Conservation (phyloP, 2,113 vertebrate genomes). For the Orycteropus afer region DNA sequence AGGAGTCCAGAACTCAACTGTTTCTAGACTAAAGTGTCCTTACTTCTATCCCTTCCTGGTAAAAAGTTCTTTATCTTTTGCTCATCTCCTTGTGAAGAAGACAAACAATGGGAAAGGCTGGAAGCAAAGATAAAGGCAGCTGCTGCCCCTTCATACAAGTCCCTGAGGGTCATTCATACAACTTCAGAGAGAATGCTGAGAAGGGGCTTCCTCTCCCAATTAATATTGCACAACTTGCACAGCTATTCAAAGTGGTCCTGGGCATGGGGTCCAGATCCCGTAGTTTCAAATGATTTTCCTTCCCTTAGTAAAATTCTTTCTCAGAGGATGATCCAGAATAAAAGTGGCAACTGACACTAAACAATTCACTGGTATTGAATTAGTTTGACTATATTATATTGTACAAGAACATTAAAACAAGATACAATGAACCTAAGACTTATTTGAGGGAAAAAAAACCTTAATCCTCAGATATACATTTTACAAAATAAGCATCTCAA, state of each 20-base stretch:
- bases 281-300: background rate
- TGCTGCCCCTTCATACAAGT: background rate
- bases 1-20: no score
- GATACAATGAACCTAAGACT: background rate
- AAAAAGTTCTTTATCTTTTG: slow-evolving; percentile 12
- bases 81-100: background rate
- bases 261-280: background rate
- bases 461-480: slow-evolving; percentile 15
- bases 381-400: background rate
- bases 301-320: slow-evolving; percentile 1
- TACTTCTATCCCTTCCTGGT: background rate
- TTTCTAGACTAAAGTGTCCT: background rate
- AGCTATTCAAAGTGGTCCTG: background rate
- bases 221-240: background rate
- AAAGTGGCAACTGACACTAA: background rate
- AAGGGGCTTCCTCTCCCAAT: background rate
- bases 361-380: background rate
- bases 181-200: background rate
- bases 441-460: background rate
- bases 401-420: background rate
- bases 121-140: background rate
- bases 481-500: slow-evolving; percentile 4
- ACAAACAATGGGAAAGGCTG: background rate
- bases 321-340: background rate
- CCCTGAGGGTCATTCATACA: no score